Conservation (phyloP, 2,113 vertebrate species). For the Cephalopterus ornatus region DNA sequence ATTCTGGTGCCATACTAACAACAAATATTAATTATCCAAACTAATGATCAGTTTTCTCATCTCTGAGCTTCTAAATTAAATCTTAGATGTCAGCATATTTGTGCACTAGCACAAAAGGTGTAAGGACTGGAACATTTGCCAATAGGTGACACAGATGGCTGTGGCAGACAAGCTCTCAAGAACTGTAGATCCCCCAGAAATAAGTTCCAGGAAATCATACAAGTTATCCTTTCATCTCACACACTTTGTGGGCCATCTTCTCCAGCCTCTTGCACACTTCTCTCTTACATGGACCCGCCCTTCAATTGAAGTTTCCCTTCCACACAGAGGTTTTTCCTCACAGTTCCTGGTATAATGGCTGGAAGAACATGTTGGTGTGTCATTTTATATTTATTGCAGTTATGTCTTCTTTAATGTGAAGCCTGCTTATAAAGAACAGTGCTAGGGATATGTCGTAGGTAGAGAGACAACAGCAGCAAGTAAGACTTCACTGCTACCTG, state of each 20-base stretch:
- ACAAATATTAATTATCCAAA: background rate
- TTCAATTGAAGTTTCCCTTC: background rate
- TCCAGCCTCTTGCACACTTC: background rate
- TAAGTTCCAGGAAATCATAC: background rate
- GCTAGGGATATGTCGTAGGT: background rate
- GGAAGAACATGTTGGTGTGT: background rate
- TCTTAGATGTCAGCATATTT: background rate
- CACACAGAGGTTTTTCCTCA: background rate
- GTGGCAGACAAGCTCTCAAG: background rate
- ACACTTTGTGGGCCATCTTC: background rate
- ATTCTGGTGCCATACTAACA: background rate
- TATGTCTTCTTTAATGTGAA: background rate
- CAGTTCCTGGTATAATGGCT: background rate
- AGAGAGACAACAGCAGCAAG: background rate
- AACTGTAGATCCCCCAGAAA: background rate
- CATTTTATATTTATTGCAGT: background rate
- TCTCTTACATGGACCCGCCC: background rate
- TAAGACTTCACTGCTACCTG: background rate
- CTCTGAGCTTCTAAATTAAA: background rate
- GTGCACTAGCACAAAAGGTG: background rate
- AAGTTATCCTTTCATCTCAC: background rate
- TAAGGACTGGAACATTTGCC: background rate
- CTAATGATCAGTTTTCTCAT: background rate
- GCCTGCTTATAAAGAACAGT: background rate
- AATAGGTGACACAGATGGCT: background rate